Evolutionary conservation across 37 sponge, comb jelly and placozoan species (phyloP).

Genomic region (Aphrocallistes beatrix): DNA sequence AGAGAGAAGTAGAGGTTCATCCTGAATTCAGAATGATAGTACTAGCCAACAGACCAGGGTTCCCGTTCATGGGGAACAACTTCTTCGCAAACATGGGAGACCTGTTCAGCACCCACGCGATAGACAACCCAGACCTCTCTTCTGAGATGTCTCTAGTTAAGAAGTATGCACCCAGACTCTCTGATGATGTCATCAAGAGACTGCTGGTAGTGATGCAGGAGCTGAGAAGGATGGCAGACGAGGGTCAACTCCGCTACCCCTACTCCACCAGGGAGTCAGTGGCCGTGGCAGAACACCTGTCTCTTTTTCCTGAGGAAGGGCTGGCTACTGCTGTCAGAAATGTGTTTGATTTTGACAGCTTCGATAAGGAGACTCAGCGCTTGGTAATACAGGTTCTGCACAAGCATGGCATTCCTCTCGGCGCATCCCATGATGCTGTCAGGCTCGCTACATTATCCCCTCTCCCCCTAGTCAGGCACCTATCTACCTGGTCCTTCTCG

Average conservation of each 20-base stretch:
- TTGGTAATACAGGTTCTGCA: slow-evolving; percentile 53
- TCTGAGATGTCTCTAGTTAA: slow-evolving; percentile 75
- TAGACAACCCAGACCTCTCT: slow-evolving; percentile 73
- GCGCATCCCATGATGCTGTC: slow-evolving; percentile 42
- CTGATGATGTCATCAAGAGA: slow-evolving; percentile 44
- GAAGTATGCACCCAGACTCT: slow-evolving; percentile 63
- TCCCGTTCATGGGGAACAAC: slow-evolving; percentile 91
- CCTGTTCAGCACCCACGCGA: slow-evolving; percentile 79
- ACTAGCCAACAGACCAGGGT: slow-evolving; percentile 87
- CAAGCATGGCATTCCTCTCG: slow-evolving; percentile 79
- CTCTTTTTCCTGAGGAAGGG: slow-evolving; percentile 67
- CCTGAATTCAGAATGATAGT: slow-evolving; percentile 79
- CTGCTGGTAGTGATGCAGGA: slow-evolving; percentile 68
- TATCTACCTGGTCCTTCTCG: not conserved
- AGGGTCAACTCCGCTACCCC: slow-evolving; percentile 70
- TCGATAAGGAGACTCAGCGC: slow-evolving; percentile 44
- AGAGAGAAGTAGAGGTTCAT: slow-evolving; percentile 41
- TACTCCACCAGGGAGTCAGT: slow-evolving; percentile 89
- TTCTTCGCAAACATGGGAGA: slow-evolving; percentile 87
- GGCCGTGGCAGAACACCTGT: slow-evolving; percentile 68
- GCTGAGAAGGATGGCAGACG: slow-evolving; percentile 66
- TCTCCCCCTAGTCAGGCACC: not conserved
- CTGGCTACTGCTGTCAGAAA: slow-evolving; percentile 52
- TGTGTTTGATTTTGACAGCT: slow-evolving; percentile 83
- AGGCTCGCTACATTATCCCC: slow-evolving; percentile 38